Evolutionary conservation across 2,888 invertebrate species (phyloP).

Genomic region (Lutraria lutraria): DNA sequence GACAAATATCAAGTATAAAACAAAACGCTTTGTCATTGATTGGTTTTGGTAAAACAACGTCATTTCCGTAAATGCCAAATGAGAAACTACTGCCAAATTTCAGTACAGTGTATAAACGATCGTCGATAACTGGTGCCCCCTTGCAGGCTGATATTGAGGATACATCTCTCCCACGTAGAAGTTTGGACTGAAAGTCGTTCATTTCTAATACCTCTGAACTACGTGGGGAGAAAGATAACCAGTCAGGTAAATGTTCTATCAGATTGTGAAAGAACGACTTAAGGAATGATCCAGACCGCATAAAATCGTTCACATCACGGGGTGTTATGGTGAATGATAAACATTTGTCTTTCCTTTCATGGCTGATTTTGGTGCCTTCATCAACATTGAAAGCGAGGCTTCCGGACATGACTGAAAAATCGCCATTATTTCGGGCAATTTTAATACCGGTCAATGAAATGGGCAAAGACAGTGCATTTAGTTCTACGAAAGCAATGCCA

Average conservation of each 20-base stretch:
- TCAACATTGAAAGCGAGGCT: background rate
- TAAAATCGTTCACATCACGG: constrained; percentile 50
- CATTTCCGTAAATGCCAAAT: constrained; percentile 46
- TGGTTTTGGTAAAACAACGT: constrained; percentile 34
- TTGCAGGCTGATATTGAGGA: no score
- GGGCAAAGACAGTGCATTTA: constrained; percentile 47
- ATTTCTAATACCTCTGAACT: no score
- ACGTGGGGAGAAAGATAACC: no score
- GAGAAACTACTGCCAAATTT: constrained; percentile 51
- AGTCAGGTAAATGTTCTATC: no score
- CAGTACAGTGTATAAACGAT: no score
- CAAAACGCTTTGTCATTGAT: constrained; percentile 49
- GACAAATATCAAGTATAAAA: constrained; percentile 59
- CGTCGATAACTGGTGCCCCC: no score
- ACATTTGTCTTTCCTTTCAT: constrained; percentile 33
- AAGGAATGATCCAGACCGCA: no score
- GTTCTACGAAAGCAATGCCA: constrained; percentile 53
- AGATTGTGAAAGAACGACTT: no score
- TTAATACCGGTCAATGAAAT: constrained; percentile 42
- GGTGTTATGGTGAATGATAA: constrained; percentile 41
- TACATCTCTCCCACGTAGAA: no score
- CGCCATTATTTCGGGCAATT: background rate
- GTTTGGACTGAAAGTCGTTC: no score
- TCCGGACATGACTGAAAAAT: no score
- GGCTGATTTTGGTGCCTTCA: constrained; percentile 20